These are phyloP conservation scores for Ctenodactylus gundi DNA, from an alignment of 2,113 vertebrate genomes.

Conservation along the genomic window DNA sequence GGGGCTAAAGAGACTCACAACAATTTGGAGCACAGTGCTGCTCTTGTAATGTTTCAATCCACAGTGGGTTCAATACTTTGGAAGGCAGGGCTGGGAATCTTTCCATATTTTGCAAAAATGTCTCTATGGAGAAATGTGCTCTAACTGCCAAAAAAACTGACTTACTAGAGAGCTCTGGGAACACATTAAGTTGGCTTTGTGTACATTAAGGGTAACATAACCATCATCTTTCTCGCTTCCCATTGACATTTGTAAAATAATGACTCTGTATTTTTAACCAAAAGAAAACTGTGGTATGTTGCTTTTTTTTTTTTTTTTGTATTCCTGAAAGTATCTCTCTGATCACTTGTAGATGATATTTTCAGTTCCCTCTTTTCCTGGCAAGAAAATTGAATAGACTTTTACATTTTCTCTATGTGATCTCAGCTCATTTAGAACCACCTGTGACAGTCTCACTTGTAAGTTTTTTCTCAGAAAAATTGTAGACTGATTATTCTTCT, in stretches of 20 bases:
- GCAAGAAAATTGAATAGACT: constrained; percentile 17
- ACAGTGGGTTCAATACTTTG: not conserved
- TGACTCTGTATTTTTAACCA: not conserved
- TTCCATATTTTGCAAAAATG: constrained; percentile 8
- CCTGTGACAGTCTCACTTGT: constrained; percentile 24
- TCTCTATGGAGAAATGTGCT: not conserved
- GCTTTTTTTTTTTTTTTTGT: constrained; percentile 54
- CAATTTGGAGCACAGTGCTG: not conserved
- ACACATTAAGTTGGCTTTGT: not conserved
- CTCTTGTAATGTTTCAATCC: not conserved
- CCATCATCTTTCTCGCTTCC: not conserved
- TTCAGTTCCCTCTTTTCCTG: constrained; percentile 48
- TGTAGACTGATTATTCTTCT: not conserved
- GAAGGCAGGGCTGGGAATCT: not conserved
- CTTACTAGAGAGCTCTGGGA: not conserved
- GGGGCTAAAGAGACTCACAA: not conserved
- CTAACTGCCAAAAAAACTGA: not conserved
- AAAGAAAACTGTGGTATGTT: not conserved
- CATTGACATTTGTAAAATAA: not conserved
- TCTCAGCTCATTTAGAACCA: constrained; percentile 48
- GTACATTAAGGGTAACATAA: not conserved
- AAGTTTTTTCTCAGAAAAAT: constrained; percentile 47
- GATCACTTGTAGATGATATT: not conserved
- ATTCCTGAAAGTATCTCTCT: constrained; percentile 47
- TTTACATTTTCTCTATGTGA: constrained; percentile 41